Conservation (phyloP, 2,888 invertebrate species). For the Anticlea derivata region DNA sequence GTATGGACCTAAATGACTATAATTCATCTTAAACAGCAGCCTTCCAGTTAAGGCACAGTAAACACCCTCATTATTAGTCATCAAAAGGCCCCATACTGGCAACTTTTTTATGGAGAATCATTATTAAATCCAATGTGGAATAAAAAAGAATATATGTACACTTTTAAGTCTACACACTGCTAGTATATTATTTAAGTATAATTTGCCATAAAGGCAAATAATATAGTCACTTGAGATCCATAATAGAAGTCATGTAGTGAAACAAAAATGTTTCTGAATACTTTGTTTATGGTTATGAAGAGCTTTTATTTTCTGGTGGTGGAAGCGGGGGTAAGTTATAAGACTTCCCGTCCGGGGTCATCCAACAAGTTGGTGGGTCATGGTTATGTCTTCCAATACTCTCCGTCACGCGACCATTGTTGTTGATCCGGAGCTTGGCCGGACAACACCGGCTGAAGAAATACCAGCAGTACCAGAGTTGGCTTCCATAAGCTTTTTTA, state of each 20-base stretch:
- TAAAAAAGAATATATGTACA: too few relatives aligned
- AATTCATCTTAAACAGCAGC: too few relatives aligned
- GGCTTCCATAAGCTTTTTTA: slow-evolving; percentile 80
- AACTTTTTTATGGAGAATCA: too few relatives aligned
- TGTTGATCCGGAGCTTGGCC: slow-evolving; percentile 74
- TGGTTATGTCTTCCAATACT: slow-evolving; percentile 77
- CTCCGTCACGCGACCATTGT: slow-evolving; percentile 74
- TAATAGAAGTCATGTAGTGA: neutral
- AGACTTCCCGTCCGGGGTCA: slow-evolving; percentile 78
- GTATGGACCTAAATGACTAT: neutral
- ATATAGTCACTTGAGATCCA: slow-evolving; percentile 6
- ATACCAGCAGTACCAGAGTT: slow-evolving; percentile 80
- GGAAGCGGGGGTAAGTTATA: slow-evolving; percentile 68
- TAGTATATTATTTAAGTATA: too few relatives aligned
- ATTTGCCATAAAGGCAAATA: neutral
- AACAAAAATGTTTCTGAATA: slow-evolving; percentile 44
- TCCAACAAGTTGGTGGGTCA: slow-evolving; percentile 79
- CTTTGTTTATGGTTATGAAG: slow-evolving; percentile 48
- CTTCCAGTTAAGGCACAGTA: neutral
- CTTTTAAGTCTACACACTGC: too few relatives aligned
- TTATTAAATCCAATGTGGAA: too few relatives aligned
- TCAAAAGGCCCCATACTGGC: too few relatives aligned
- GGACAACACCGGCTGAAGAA: slow-evolving; percentile 80
- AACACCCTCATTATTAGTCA: too few relatives aligned
- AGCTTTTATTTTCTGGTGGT: slow-evolving; percentile 53